phyloP scores from a whole-genome alignment of 2,888 invertebrate species.

The Sepiola atlantica region DNA sequence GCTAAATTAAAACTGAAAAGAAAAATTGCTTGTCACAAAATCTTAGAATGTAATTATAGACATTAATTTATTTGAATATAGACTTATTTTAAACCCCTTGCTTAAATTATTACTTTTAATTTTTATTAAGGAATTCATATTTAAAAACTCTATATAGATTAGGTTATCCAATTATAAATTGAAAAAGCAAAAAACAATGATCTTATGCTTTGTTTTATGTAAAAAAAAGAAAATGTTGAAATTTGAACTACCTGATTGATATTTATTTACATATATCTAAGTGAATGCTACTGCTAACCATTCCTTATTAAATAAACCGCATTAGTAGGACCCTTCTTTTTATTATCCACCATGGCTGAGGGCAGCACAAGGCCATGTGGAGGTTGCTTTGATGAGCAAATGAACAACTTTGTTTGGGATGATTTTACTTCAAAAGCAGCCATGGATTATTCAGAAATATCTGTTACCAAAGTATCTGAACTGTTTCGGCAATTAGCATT shows the following conservation, averaged over 20 bases:
- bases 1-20: too few species aligned
- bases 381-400: neutral
- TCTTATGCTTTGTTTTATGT: neutral
- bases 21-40: too few species aligned
- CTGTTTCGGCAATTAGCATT: constrained; percentile 10
- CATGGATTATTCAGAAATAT: constrained; percentile 19
- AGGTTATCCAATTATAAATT: too few species aligned
- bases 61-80: too few species aligned
- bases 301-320: neutral
- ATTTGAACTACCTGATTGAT: neutral
- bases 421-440: neutral
- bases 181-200: too few species aligned
- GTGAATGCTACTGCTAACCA: neutral
- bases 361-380: constrained; percentile 10
- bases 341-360: neutral
- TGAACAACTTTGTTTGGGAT: neutral
- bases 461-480: neutral
- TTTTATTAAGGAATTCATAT: too few species aligned
- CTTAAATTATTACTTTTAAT: too few species aligned
- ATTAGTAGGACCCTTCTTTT: neutral
- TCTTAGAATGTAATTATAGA: too few species aligned
- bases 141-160: too few species aligned
- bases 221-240: neutral
- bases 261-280: neutral
- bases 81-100: too few species aligned